phyloP scores from a whole-genome alignment of 2,113 vertebrate species.

The Chascanopsetta lugubris region DNA sequence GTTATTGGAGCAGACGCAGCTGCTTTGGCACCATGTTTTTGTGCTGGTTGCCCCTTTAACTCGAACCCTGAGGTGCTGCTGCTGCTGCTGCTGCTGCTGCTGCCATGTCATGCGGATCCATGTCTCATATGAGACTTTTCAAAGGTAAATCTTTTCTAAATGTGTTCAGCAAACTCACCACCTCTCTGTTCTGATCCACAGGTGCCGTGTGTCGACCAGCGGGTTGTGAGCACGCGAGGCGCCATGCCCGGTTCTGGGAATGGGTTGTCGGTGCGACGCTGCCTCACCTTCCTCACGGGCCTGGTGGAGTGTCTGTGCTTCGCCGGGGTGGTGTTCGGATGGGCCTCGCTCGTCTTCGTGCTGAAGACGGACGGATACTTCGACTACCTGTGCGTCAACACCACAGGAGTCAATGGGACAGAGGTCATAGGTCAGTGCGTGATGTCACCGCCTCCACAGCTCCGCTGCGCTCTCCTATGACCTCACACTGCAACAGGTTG shows the following conservation, averaged over 20 bases:
- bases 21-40: constrained; percentile 20
- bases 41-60: neutral
- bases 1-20: neutral
- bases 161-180: too few species aligned
- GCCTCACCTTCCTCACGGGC: constrained; percentile 85
- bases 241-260: constrained; percentile 57
- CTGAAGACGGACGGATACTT: constrained; percentile 89
- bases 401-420: constrained; percentile 60
- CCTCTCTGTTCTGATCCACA: neutral
- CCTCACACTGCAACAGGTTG: neutral
- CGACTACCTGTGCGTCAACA: constrained; percentile 72
- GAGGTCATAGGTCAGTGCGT: constrained; percentile 68
- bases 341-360: constrained; percentile 90
- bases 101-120: neutral
- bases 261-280: constrained; percentile 43
- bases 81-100: neutral
- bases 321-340: constrained; percentile 87
- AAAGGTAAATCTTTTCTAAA: neutral
- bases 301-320: constrained; percentile 89
- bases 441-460: neutral
- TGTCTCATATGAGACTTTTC: neutral
- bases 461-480: neutral
- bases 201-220: constrained; percentile 15
- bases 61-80: neutral
- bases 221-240: constrained; percentile 1